phyloP scores from a whole-genome alignment of 2,888 invertebrate genomes.

The Antitype chi region DNA sequence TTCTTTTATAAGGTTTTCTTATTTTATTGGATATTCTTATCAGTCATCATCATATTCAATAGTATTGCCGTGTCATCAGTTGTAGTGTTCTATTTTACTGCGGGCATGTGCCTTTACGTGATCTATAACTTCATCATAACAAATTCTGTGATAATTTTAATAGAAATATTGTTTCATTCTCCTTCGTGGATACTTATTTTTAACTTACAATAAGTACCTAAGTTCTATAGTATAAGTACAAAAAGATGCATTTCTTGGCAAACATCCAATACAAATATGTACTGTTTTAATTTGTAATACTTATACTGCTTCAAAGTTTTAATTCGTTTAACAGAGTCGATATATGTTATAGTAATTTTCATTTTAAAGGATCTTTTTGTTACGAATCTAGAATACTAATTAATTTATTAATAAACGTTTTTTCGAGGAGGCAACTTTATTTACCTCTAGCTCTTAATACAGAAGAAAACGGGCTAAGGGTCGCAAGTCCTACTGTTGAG shows the following conservation, averaged over 20 bases:
- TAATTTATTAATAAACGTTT: neutral
- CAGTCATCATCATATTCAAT: neutral
- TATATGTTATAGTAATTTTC: conserved; percentile 10
- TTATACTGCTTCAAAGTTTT: neutral
- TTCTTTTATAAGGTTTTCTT: too few relatives aligned
- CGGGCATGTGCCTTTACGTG: too few relatives aligned
- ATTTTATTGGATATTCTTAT: neutral
- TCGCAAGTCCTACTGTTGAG: neutral
- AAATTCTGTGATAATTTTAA: neutral
- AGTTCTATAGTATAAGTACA: too few relatives aligned
- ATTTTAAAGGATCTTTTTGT: neutral
- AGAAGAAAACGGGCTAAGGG: neutral
- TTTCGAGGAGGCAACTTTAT: too few relatives aligned
- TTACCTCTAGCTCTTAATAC: neutral
- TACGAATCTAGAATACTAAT: conserved; percentile 8
- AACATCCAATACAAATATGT: neutral
- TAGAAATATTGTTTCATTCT: neutral
- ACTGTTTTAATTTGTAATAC: neutral
- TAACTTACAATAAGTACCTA: too few relatives aligned
- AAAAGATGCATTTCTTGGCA: conserved; percentile 4
- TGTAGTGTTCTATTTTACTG: neutral
- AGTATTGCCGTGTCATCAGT: neutral
- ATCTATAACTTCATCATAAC: neutral
- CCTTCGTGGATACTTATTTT: neutral
- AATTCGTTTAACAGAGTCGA: conserved; percentile 3